Percentiles rank a stretch among this genome's conserved stretches.
Evolutionary conservation across 2,113 vertebrate genomes (phyloP).

Genomic region (Perca schrenkii): DNA sequence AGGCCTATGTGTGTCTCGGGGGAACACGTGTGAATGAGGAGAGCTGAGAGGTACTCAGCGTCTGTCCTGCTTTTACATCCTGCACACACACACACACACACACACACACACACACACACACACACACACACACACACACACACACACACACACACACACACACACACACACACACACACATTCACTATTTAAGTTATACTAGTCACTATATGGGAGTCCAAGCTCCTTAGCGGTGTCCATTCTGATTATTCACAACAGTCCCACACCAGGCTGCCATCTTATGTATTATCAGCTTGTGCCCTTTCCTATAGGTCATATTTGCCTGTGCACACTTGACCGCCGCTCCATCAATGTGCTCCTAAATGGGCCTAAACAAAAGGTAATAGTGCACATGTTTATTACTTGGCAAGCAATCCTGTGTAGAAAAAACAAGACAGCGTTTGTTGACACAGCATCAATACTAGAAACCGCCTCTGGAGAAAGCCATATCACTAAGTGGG

Average conservation of each 20-base stretch:
- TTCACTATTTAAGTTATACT: constrained; percentile 63
- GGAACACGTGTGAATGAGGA: constrained; percentile 66
- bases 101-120: constrained; percentile 13
- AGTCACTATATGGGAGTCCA: constrained; percentile 18
- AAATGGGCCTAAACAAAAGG: constrained; percentile 63
- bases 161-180: constrained; percentile 31
- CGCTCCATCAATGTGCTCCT: constrained; percentile 20
- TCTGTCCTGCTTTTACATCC: constrained; percentile 69
- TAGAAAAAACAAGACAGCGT: constrained; percentile 6
- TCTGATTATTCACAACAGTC: constrained; percentile 20
- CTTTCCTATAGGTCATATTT: constrained; percentile 6
- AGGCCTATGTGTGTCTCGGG: constrained; percentile 56
- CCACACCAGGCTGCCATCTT: constrained; percentile 20
- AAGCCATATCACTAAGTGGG: constrained; percentile 59
- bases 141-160: constrained; percentile 15
- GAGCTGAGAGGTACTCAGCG: constrained; percentile 70
- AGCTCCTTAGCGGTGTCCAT: constrained; percentile 13
- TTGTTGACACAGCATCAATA: constrained; percentile 54
- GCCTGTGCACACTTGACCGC: constrained; percentile 39
- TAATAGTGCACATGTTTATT: constrained; percentile 26
- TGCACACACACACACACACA: constrained; percentile 12
- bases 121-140: neutral
- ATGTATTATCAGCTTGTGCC: constrained; percentile 11
- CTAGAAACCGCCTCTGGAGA: constrained; percentile 43
- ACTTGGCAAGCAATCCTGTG: constrained; percentile 18